Evolutionary conservation across 2,113 vertebrate species (phyloP), one percentile per base, ranked within the genome.

Genomic region (Anoplopoma fimbria): DNA sequence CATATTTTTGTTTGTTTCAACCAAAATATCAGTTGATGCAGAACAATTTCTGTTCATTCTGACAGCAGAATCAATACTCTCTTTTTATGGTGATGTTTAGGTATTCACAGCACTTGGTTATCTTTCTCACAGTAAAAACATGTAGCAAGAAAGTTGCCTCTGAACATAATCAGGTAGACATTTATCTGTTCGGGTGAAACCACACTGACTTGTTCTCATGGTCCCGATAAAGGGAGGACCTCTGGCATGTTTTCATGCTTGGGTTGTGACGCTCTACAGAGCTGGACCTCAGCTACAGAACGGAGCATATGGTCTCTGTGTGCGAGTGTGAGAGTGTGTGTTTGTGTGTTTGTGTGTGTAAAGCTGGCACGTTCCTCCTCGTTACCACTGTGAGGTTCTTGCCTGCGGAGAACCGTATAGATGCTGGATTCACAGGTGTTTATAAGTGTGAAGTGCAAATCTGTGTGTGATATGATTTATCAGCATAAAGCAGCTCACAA

Each of bases 281-380:
- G 33, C 74, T 77, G 87, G 81, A 88, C 57, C 79, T 49, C 10
- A 25, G 64, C 68, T 60, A 27, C 65, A 79, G 70, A 83, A 57
- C 31, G 62, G 69, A 82, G 82, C 91, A 92, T 93, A 92, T 91
- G 92, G 88, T 81, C 73, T 29, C 27, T 57, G 74, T 88, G 82
- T 82, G 73, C 53, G 69, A 7, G 34, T n/a, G 61, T 63, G 33
- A 10, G 31, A 1, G 19, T 34, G 31, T 62, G 58, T 33, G 58
- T 55, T 73, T 87, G 82, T 83, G 73, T 69, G 69, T 25, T 34
- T 64, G 62, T 64, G 34, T 72, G 72, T 78, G 75, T 62, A 61
- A 38, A 79, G 29, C 49, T 72, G 78, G 80, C 89, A 71, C 33
- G 76, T 51, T 10, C 47, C 42, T 45, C 68, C 68, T 77, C 76